Evolutionary conservation across 2,797 vertebrate species (phyloP), one percentile per base, ranked within the genome.

Genomic region (Acanthurus leucopareius): DNA sequence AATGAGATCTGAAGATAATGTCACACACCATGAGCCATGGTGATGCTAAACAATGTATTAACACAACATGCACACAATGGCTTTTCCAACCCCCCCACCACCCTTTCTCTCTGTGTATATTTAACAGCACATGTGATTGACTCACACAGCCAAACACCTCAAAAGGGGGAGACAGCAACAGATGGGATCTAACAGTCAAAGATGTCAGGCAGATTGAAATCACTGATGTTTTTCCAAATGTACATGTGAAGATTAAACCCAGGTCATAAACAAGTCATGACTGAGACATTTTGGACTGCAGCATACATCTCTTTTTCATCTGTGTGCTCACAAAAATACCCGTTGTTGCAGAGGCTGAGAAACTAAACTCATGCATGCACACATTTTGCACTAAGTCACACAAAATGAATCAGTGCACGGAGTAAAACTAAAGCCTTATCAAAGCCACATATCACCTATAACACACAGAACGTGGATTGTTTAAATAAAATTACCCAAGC

Each of bases 101-200:
- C 19, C 15, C n/a, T 11, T 5, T 16, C 22, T 51, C 59, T 35
- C 51, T 48, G 52, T 14, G 42, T 83, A 72, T 65, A 77, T 86
- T 81, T 72, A 75, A 78, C 45, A 40, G 25, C 11, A 45, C 74
- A 84, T 85, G 82, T 81, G 81, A 85, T 61, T 64, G 35, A 47
- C 69, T 87, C 53, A 87, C 67, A 60, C 57, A 74, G 60, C 35
- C 68, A 62, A 76, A 79, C 54, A 76, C 73, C 78, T 86, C 65
- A 28, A 59, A 82, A 38, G 54, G 63, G 44, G 5, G 6, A 72
- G 61, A 48, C 47, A 40, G 75, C 56, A 73, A 73, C 60, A 75
- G 77, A 80, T 70, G 40, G 49, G 66, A 65, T 69, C 69, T 58
- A 54, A 75, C 22, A 63, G 67, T 58, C 57, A 49, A 47, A 68